Evolutionary conservation across 2,797 vertebrate genomes (phyloP).

Genomic region (Poecilia wingei): DNA sequence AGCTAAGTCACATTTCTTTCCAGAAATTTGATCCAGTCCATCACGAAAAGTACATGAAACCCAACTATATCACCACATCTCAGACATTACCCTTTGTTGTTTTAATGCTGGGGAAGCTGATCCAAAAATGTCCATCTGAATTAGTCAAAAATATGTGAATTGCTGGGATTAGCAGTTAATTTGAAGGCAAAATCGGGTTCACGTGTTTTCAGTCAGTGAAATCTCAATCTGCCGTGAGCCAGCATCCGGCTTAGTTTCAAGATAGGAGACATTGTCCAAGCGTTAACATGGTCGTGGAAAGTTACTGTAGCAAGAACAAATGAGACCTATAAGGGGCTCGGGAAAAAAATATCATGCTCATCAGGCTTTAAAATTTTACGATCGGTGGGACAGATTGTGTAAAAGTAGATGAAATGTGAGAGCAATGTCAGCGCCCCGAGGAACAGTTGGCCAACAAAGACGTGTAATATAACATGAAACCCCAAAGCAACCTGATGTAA

Average conservation of each 20-base stretch:
- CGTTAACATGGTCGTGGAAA: not conserved
- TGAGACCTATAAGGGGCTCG: not conserved
- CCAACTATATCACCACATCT: not conserved
- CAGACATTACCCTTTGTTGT: not conserved
- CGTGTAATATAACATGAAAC: not conserved
- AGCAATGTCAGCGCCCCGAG: not conserved
- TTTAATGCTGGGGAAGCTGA: not conserved
- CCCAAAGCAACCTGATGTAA: not conserved
- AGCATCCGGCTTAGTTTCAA: not conserved
- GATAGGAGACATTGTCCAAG: not conserved
- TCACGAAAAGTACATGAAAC: not conserved
- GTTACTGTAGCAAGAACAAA: not conserved
- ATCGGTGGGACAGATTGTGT: not conserved
- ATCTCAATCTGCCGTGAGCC: not conserved
- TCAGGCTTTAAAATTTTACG: not conserved
- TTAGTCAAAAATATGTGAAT: not conserved
- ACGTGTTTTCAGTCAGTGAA: slow-evolving; percentile 1
- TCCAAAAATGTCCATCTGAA: not conserved
- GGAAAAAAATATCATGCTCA: slow-evolving; percentile 1
- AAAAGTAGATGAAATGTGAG: slow-evolving; percentile 3
- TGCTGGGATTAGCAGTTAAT: not conserved
- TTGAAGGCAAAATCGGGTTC: not conserved
- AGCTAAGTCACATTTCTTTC: not conserved
- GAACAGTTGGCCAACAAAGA: not conserved
- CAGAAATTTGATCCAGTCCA: not conserved